phyloP scores from a whole-genome alignment of 1,140 invertebrate genomes.

The Cotesia vestalis region DNA sequence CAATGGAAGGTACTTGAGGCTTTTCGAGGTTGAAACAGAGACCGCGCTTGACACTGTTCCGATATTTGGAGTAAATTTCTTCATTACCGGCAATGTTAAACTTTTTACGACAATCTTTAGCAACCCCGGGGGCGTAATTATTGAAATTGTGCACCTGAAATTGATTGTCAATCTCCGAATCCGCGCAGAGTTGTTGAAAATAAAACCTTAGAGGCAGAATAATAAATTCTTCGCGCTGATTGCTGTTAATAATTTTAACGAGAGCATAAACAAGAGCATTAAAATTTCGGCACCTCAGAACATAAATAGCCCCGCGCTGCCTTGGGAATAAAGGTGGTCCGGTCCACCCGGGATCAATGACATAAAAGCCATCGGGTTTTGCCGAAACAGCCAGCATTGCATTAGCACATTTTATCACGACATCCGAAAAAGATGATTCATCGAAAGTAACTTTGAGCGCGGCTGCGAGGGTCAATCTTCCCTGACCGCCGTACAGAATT shows the following conservation, averaged over 20 bases:
- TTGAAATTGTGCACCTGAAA: conserved; percentile 23
- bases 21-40: conserved; percentile 35
- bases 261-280: conserved; percentile 50
- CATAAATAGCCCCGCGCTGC: conserved; percentile 55
- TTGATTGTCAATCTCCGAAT: conserved; percentile 34
- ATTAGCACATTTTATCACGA: conserved; percentile 53
- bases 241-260: conserved; percentile 58
- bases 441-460: conserved; percentile 41
- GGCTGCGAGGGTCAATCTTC: conserved; percentile 35
- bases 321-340: conserved; percentile 57
- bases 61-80: conserved; percentile 49
- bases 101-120: not conserved
- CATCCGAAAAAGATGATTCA: conserved; percentile 35
- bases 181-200: conserved; percentile 43
- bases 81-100: conserved; percentile 34
- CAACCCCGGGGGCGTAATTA: not conserved
- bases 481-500: conserved; percentile 49
- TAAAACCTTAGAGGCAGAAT: conserved; percentile 49
- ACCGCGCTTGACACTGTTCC: conserved; percentile 44
- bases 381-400: conserved; percentile 48
- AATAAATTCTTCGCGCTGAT: conserved; percentile 51
- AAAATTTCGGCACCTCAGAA: conserved; percentile 55
- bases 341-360: conserved; percentile 54
- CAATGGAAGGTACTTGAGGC: conserved; percentile 25
- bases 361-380: conserved; percentile 50